Conservation (phyloP, 2,113 vertebrate genomes). For the Sylvilagus bachmani region DNA sequence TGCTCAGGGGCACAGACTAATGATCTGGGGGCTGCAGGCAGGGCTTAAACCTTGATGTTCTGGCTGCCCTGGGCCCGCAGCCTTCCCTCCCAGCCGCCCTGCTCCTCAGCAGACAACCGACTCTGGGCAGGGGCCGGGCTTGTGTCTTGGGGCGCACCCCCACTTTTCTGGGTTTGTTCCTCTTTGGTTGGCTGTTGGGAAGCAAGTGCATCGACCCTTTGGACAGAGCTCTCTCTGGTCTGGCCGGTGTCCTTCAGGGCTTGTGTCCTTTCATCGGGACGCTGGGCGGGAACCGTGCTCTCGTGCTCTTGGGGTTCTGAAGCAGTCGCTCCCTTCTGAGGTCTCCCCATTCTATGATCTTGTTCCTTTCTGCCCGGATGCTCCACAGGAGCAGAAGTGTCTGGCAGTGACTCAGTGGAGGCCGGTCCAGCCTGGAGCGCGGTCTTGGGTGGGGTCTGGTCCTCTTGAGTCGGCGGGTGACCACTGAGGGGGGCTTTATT, state of each 20-base stretch:
- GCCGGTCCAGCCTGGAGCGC: not conserved
- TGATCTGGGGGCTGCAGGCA: not conserved
- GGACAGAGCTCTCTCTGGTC: constrained; percentile 9
- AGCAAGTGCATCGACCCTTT: not conserved
- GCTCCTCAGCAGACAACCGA: not conserved
- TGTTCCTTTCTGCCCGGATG: not conserved
- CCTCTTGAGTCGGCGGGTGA: not conserved
- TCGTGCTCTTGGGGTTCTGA: fast-evolving
- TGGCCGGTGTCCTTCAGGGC: not conserved
- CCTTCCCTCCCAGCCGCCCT: not conserved
- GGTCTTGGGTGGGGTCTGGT: fast-evolving
- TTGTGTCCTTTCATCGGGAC: not conserved
- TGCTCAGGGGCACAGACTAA: too few relatives aligned
- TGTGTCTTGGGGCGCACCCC: not conserved
- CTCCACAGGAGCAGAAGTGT: not conserved
- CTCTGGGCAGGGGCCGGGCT: not conserved
- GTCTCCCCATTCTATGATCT: not conserved
- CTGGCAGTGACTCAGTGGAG: fast-evolving
- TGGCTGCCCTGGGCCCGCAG: constrained; percentile 57
- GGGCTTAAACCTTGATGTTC: constrained; percentile 54
- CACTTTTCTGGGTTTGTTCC: not conserved
- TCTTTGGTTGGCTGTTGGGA: constrained; percentile 46
- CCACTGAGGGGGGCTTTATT: not conserved
- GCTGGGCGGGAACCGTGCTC: fast-evolving
- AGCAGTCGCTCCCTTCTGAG: not conserved